phyloP scores from a whole-genome alignment of 2,888 invertebrate species.

The Chloromyia formosa region DNA sequence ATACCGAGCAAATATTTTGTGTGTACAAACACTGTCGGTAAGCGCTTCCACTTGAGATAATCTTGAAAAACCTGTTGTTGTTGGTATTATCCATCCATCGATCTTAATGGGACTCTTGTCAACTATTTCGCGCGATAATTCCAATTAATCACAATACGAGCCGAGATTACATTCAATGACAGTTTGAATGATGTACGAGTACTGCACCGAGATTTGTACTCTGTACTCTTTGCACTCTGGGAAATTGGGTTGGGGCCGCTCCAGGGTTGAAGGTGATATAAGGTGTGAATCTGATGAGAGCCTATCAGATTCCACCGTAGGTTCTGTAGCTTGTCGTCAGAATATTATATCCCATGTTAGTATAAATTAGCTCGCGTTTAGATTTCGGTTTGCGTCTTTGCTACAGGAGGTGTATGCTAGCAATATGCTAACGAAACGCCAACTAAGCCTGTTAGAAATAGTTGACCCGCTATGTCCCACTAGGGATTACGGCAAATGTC shows the following conservation, averaged over 20 bases:
- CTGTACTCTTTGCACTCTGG: neutral
- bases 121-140: conserved; percentile 40
- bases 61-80: conserved; percentile 25
- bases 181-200: conserved; percentile 23
- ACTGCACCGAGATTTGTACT: neutral
- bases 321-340: too few species aligned
- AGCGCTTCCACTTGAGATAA: conserved; percentile 38
- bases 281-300: too few species aligned
- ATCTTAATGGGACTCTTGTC: conserved; percentile 42
- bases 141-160: conserved; percentile 43
- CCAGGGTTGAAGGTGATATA: neutral
- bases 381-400: too few species aligned
- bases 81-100: conserved; percentile 32
- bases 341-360: too few species aligned
- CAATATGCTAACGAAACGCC: too few species aligned
- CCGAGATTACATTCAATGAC: conserved; percentile 40
- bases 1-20: neutral
- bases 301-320: too few species aligned
- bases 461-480: too few species aligned
- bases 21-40: conserved; percentile 23
- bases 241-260: neutral
- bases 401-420: too few species aligned
- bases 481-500: too few species aligned
- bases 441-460: too few species aligned
- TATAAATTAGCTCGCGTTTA: too few species aligned